Evolutionary conservation across 1,140 invertebrate genomes (phyloP).

Genomic region (Solenopsis fugax): DNA sequence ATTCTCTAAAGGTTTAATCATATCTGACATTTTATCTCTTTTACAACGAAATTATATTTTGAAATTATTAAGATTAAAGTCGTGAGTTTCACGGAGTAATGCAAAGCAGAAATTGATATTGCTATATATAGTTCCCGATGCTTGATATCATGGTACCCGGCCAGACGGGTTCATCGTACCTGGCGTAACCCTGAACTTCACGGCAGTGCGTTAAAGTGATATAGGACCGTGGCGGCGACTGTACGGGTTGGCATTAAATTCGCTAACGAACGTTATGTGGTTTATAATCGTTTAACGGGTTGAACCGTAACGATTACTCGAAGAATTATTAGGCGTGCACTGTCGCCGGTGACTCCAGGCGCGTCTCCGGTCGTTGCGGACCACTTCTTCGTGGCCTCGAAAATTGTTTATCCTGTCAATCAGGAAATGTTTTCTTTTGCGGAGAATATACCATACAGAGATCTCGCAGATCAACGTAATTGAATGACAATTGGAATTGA

Average conservation of each 20-base stretch:
- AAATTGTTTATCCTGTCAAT: conserved; percentile 10
- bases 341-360: conserved; percentile 56
- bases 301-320: conserved; percentile 71
- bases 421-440: not conserved
- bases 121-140: conserved; percentile 26
- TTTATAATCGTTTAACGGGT: conserved; percentile 74
- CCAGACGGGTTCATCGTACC: conserved; percentile 72
- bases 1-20: not conserved
- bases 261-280: conserved; percentile 72
- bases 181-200: conserved; percentile 71
- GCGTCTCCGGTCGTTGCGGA: conserved; percentile 6
- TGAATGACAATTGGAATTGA: not conserved
- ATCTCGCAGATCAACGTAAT: not conserved
- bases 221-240: conserved; percentile 59
- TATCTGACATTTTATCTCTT: not conserved
- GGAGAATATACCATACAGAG: not conserved
- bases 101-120: conserved; percentile 1
- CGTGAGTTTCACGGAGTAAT: not conserved
- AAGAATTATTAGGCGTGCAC: conserved; percentile 68
- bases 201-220: conserved; percentile 72
- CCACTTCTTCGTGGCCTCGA: not conserved
- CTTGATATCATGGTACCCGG: conserved; percentile 38
- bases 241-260: conserved; percentile 67
- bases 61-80: not conserved
- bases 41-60: not conserved